Evolutionary conservation across 1,140 invertebrate genomes (phyloP), one percentile per base, ranked within the genome.

Genomic region (Cylas formicarius): DNA sequence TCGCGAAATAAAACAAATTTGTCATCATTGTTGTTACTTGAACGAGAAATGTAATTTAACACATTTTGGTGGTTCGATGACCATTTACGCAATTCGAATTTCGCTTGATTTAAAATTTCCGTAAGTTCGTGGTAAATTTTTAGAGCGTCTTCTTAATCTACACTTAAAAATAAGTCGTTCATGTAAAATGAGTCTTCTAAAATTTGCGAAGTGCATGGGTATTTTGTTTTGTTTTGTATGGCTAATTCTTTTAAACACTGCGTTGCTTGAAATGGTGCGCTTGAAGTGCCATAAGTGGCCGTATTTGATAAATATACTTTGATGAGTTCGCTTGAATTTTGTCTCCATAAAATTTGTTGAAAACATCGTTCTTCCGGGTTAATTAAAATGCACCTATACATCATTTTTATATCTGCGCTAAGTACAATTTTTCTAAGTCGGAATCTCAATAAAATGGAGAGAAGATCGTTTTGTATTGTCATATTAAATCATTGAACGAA

Each of bases 301-400:
- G 55, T 62, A n/a, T 54, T 56, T 13, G 61, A 49, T 24, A 48
- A 3, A 34, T 56, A 65, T 1, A 36, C 18, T 7, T 50, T 36
- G 13, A 57, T 7, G 11, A 39, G 19, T 29, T 60, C 41, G 4
- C 37, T 27, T 2, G 5, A 8, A 33, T 33, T 28, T 16, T 48
- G 19, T 18, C 56, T 37, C 64, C 67, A 69, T 0, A 68, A 22
- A 11, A 70, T 65, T 38, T 48, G 43, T 34, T 69, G 67, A 44
- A 57, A 60, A 27, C 55, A 39, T 9, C 44, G 17, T 22, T 67
- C 57, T 28, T 60, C 45, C 18, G 33, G 6, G 13, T 40, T 36
- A 7, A 67, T 53, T 0, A 61, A 22, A 5, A 72, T 56, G 42
- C 67, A 63, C 9, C 68, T 35, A 44, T 68, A 74, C 67, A 72